Evolutionary conservation across 2,113 vertebrate genomes (phyloP).

Genomic region (Ictidomys tridecemlineatus): DNA sequence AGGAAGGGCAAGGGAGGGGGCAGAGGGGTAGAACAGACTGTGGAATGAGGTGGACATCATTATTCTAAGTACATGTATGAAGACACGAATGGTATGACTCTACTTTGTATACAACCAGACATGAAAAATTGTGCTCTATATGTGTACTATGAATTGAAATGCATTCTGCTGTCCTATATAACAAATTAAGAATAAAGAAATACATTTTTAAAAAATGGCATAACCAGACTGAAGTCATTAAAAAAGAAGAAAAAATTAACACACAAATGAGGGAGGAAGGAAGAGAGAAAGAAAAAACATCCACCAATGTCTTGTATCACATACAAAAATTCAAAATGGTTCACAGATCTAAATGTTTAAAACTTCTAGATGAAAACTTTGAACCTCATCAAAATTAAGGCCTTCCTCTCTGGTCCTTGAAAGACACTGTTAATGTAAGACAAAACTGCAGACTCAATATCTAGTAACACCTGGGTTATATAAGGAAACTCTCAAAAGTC

Average conservation of each 20-base stretch:
- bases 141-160: no score
- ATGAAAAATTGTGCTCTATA: no score
- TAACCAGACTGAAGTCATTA: not conserved
- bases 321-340: not conserved
- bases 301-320: not conserved
- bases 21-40: no score
- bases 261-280: no score
- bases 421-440: not conserved
- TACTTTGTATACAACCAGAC: no score
- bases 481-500: not conserved
- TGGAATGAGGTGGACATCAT: no score
- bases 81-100: no score
- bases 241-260: not conserved
- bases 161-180: no score
- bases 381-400: not conserved
- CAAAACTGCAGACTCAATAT: not conserved
- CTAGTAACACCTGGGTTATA: not conserved
- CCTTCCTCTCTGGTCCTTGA: not conserved
- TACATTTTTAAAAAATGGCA: no score
- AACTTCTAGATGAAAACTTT: not conserved
- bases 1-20: no score
- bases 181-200: no score
- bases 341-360: not conserved
- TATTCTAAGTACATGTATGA: no score
- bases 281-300: not conserved